Percentiles rank a stretch among this genome's conserved stretches.
These are phyloP conservation scores for Rhizomys pruinosus DNA, from an alignment of 2,113 vertebrate genomes.

Conservation along the genomic window DNA sequence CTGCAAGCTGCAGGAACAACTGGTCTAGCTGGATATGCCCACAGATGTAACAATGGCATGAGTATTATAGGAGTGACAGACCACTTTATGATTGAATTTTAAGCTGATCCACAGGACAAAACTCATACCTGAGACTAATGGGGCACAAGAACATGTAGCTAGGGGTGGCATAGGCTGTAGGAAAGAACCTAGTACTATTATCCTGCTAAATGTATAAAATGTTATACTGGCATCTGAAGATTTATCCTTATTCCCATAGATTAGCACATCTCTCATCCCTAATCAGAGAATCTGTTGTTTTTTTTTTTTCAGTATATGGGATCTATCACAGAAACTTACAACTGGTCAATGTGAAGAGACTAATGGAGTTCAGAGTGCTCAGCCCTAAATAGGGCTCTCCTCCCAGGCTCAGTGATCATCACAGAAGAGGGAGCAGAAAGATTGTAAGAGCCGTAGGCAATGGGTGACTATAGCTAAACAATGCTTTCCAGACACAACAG, in stretches of 20 bases:
- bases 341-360: not conserved
- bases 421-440: not conserved
- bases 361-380: not conserved
- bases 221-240: not conserved
- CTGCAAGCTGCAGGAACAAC: not conserved
- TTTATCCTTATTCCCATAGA: not conserved
- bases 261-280: not conserved
- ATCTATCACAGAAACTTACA: not conserved
- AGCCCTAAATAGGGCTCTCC: not conserved
- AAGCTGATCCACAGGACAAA: not conserved
- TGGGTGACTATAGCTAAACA: not conserved
- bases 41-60: not conserved
- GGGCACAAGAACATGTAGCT: not conserved
- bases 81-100: not conserved
- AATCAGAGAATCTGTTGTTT: not conserved
- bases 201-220: not conserved
- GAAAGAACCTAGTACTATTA: not conserved
- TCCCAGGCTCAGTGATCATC: not conserved
- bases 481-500: not conserved
- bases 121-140: not conserved
- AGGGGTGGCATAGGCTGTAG: not conserved
- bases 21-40: not conserved
- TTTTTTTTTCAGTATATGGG: not conserved
- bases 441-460: not conserved
- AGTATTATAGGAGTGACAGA: not conserved